Evolutionary conservation across 1,140 invertebrate genomes (phyloP), one percentile per base, ranked within the genome.

Genomic region (Drosophila saltans): DNA sequence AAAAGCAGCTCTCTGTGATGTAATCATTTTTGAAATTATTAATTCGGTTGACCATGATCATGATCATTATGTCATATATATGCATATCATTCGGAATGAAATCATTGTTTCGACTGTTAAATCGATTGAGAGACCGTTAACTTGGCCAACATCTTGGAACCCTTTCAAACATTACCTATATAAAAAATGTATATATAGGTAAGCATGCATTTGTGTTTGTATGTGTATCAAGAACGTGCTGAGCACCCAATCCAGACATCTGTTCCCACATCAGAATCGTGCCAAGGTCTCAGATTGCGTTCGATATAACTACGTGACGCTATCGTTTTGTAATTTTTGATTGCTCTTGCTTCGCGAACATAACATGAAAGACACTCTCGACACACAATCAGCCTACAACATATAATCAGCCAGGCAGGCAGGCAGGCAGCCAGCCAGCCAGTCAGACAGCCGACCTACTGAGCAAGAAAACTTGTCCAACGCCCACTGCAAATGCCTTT

Each of bases 201-300:
- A 2, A 16, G 41, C 1, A 43, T n/a, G 3, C 3, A n/a, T n/a
- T 2, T n/a, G n/a, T n/a, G 41, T 26, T 10, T n/a, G 21, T 43
- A 8, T 6, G 28, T 48, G 6, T 33, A 10, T 45, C 2, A 24
- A 64, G 28, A 40, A 64, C 40, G 62, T 48, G 43, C 40, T 8
- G 64, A 62, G 72, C 74, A 64, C 72, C 74, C 52, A 68, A 59
- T 36, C 66, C 63, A 62, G 68, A 78, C 75, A 78, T 78, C 68
- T 78, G 75, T 63, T 69, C 60, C 58, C 75, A 78, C 82, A 75
- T 67, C 71, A 78, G 83, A 88, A 88, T 88, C 83, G 83, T 89
- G 83, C 84, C 83, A 88, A 88, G 83, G 83, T 88, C 83, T 88
- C 77, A 72, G 77, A 88, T 88, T 88, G 67, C 80, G 52, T 89